Percentiles rank a stretch among this genome's conserved stretches.
These are phyloP conservation scores for Onychomys arenicola DNA, from an alignment of 2,797 vertebrate species.

Conservation along the genomic window DNA sequence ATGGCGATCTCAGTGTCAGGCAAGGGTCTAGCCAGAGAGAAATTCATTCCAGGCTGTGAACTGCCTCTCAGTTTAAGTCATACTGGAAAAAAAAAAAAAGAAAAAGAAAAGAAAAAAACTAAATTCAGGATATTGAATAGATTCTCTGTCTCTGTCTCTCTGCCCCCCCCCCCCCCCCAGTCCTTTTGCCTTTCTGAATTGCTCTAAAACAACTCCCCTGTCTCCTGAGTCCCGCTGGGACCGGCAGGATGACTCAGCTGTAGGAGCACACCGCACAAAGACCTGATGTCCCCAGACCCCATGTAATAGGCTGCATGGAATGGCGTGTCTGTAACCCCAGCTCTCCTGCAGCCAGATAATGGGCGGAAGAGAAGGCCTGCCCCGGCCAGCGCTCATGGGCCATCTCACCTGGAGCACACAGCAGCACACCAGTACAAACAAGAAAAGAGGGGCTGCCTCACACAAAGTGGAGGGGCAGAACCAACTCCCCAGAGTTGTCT, in stretches of 20 bases:
- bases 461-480: not conserved
- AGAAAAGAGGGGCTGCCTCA: not conserved
- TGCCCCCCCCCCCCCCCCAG: too few species aligned
- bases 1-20: conserved; percentile 72
- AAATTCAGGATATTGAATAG: conserved; percentile 12
- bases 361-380: too few species aligned
- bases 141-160: not conserved
- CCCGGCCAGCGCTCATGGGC: not conserved
- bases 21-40: conserved; percentile 55
- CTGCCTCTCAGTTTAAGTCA: conserved; percentile 59
- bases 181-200: not conserved
- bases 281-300: not conserved
- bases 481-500: not conserved
- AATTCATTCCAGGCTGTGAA: conserved; percentile 28
- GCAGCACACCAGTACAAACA: not conserved
- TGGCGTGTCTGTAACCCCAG: not conserved
- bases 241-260: not conserved
- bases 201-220: not conserved
- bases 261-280: not conserved
- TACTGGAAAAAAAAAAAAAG: not conserved
- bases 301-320: too few species aligned
- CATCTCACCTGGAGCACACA: not conserved
- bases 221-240: not conserved
- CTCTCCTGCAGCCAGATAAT: not conserved
- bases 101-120: not conserved